A percentile compares a stretch with the other conserved stretches of the same genome.
Conservation (phyloP, 2,797 vertebrate genomes). For the Hybognathus amarus region DNA sequence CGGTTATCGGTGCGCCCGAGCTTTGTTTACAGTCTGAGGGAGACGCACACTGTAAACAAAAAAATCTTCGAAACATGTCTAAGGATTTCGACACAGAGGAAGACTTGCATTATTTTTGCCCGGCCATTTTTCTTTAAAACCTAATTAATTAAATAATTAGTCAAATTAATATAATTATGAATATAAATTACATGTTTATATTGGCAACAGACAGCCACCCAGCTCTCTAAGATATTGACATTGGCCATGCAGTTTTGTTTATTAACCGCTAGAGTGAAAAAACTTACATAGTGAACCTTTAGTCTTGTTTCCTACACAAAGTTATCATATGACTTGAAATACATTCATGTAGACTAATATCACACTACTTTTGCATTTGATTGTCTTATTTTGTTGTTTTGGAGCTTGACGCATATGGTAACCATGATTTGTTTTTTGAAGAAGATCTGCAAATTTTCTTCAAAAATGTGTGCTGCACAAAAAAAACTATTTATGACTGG, state of each 20-base stretch:
- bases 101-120: no score
- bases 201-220: no score
- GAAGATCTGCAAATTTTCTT: not conserved
- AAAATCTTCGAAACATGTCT: no score
- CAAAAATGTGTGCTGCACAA: slow-evolving; percentile 5
- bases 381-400: not conserved
- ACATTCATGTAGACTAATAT: not conserved
- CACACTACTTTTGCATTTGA: not conserved
- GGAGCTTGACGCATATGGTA: not conserved
- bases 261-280: not conserved
- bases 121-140: no score
- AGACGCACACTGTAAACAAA: no score
- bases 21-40: no score
- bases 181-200: no score
- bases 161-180: no score
- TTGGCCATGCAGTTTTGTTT: not conserved
- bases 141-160: no score
- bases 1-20: no score
- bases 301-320: not conserved
- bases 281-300: not conserved
- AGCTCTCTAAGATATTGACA: not conserved
- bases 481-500: not conserved
- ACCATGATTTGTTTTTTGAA: not conserved
- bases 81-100: no score
- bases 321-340: not conserved